Conservation (phyloP, 2,797 vertebrate species). For the Heteromormyrus szaboi region DNA sequence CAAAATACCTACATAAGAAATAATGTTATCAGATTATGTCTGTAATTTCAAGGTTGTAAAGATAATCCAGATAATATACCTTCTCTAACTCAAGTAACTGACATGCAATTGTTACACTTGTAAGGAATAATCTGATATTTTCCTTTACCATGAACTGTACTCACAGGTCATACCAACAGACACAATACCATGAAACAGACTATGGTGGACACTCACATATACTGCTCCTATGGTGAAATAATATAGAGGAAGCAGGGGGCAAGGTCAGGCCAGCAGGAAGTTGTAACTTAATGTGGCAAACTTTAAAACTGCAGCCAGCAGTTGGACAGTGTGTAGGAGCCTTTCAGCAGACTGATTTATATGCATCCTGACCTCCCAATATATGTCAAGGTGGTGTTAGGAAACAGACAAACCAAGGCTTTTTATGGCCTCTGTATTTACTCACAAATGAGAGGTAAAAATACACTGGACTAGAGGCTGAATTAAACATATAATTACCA, state of each 20-base stretch:
- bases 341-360: background rate
- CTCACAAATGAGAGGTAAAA: constrained; percentile 14
- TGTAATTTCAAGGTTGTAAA: background rate
- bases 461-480: background rate
- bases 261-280: background rate
- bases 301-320: background rate
- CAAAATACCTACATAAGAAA: background rate
- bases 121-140: background rate
- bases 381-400: background rate
- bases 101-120: background rate
- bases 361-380: background rate
- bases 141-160: background rate
- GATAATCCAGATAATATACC: background rate
- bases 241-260: background rate
- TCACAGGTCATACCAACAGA: background rate
- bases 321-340: background rate
- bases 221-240: background rate
- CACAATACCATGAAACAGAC: background rate
- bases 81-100: background rate
- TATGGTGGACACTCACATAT: background rate
- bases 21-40: background rate
- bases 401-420: background rate
- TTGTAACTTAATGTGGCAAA: background rate
- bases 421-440: constrained; percentile 1
- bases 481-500: constrained; percentile 15